These are phyloP conservation scores for Gymnobelideus leadbeateri DNA, from an alignment of 2,113 vertebrate genomes.

Conservation along the genomic window DNA sequence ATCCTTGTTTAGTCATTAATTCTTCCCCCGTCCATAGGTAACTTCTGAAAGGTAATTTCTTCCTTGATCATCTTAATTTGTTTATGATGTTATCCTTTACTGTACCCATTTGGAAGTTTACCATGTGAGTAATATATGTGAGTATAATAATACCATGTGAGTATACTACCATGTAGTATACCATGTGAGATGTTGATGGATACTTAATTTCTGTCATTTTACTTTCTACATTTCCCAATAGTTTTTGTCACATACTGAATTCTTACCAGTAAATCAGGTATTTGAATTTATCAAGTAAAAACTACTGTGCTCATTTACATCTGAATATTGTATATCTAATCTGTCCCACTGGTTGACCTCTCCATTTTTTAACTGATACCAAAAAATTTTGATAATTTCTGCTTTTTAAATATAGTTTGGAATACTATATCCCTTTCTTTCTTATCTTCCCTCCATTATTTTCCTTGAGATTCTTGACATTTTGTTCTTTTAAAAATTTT, in stretches of 20 bases:
- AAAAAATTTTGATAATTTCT: neutral
- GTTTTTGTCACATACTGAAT: neutral
- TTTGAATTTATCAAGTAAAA: neutral
- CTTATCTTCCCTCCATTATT: neutral
- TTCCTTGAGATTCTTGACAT: neutral
- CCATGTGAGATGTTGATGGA: neutral
- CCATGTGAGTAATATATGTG: too few relatives aligned
- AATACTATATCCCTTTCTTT: neutral
- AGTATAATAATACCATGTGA: too few relatives aligned
- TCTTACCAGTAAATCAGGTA: neutral
- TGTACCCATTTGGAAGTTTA: neutral
- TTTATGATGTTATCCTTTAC: neutral
- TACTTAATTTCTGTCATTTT: neutral
- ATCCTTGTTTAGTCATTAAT: neutral
- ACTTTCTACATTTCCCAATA: neutral
- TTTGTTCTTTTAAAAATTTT: neutral
- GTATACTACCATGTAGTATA: too few relatives aligned
- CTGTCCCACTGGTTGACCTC: neutral
- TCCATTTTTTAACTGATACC: neutral
- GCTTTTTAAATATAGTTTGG: neutral
- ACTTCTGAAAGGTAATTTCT: neutral
- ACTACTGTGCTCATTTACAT: neutral
- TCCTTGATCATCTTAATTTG: neutral
- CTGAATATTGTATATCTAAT: neutral
- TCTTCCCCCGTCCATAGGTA: neutral